Evolutionary conservation across 2,797 vertebrate genomes (phyloP).

Genomic region (Passerculus sandwichensis): DNA sequence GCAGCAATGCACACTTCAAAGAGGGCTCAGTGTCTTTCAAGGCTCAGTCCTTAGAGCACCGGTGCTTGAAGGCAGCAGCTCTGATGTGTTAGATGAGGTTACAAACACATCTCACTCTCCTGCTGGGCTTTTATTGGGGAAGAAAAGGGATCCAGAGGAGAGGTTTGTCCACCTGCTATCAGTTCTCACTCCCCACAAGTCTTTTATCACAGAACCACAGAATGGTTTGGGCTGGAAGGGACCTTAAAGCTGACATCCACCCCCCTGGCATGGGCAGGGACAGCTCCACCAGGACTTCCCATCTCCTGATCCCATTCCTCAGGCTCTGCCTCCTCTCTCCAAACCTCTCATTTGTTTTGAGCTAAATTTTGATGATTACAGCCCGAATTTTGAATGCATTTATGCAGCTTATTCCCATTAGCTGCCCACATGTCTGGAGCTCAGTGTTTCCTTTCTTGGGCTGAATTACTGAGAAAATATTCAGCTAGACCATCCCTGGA

Average conservation of each 20-base stretch:
- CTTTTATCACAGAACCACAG: neutral
- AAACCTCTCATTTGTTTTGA: neutral
- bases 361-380: neutral
- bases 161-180: neutral
- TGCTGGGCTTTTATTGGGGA: neutral
- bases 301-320: neutral
- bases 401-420: neutral
- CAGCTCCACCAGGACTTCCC: neutral
- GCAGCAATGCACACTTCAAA: neutral
- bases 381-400: neutral
- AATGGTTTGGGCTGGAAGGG: neutral
- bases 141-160: neutral
- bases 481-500: neutral
- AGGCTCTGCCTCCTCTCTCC: neutral
- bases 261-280: neutral
- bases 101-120: neutral
- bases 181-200: neutral
- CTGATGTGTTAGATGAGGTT: neutral
- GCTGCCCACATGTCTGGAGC: neutral
- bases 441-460: neutral
- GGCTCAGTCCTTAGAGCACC: neutral
- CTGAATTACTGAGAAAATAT: neutral
- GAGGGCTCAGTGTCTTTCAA: neutral
- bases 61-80: neutral
- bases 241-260: neutral